Conservation (phyloP, 1,140 invertebrate genomes). For the Drosophila mayri region DNA sequence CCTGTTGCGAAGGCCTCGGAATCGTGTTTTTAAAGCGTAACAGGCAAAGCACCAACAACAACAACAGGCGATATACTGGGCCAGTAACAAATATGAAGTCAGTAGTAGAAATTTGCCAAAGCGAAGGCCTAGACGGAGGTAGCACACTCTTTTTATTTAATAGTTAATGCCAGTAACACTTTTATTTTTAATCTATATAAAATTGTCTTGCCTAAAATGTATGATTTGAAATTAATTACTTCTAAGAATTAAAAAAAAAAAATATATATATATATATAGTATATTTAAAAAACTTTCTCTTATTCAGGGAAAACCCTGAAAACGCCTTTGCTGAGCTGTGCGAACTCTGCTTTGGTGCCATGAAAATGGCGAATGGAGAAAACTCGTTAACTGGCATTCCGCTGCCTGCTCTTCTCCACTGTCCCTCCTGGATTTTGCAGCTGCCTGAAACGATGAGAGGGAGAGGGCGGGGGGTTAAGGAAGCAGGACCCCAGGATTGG, state of each 20-base stretch:
- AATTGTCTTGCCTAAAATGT: too few relatives aligned
- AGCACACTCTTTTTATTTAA: not conserved
- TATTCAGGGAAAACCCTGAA: not conserved
- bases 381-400: conserved; percentile 79
- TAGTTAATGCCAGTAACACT: too few relatives aligned
- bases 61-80: conserved; percentile 16
- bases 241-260: not conserved
- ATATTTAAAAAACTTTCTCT: not conserved
- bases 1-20: conserved; percentile 32
- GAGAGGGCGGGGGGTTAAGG: not conserved
- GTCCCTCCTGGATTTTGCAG: conserved; percentile 65
- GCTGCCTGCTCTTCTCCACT: conserved; percentile 28
- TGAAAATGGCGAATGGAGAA: conserved; percentile 51
- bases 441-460: conserved; percentile 39
- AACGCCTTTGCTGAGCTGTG: not conserved
- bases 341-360: conserved; percentile 6
- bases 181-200: too few relatives aligned
- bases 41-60: conserved; percentile 10
- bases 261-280: not conserved
- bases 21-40: conserved; percentile 65
- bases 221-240: not conserved
- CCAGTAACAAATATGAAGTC: conserved; percentile 43
- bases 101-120: not conserved
- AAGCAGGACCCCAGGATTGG: not conserved
- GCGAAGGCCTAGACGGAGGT: not conserved